Conservation (phyloP, 2,113 vertebrate species). For the Sturnira hondurensis region DNA sequence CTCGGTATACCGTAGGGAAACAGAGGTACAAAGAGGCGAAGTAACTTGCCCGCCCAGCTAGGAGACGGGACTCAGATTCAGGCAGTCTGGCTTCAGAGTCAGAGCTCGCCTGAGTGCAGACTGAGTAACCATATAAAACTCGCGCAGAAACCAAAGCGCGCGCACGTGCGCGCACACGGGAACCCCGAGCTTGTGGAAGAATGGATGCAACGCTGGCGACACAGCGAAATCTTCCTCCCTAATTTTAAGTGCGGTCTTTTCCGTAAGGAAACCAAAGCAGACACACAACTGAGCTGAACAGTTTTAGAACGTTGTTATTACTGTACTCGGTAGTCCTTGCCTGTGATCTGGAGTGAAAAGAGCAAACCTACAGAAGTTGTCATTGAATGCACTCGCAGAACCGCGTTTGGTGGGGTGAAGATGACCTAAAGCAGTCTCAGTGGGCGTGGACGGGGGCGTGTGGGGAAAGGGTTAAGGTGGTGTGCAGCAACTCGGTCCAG, state of each 20-base stretch:
- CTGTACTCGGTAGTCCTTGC: neutral
- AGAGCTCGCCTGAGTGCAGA: neutral
- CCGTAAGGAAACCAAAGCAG: neutral
- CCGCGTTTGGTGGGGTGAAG: neutral
- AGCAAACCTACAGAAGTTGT: neutral
- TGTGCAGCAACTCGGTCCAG: constrained; percentile 4
- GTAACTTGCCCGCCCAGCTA: neutral
- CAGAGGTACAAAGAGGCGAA: neutral
- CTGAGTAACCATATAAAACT: constrained; percentile 10
- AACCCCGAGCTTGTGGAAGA: neutral
- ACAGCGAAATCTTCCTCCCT: neutral
- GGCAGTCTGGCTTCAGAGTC: neutral
- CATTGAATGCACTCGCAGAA: neutral
- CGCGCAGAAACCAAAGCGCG: neutral
- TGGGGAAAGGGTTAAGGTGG: constrained; percentile 38
- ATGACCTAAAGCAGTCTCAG: neutral
- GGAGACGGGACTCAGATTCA: neutral
- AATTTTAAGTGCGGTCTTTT: neutral
- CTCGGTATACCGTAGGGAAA: neutral
- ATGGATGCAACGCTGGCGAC: neutral
- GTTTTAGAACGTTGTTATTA: neutral
- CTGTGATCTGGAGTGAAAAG: neutral
- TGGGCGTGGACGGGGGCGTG: neutral
- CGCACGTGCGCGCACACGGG: neutral
- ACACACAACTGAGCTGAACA: neutral